Percentiles rank a stretch among this genome's conserved stretches.
Evolutionary conservation across 2,113 vertebrate species (phyloP).

Genomic region (Geococcyx californianus): DNA sequence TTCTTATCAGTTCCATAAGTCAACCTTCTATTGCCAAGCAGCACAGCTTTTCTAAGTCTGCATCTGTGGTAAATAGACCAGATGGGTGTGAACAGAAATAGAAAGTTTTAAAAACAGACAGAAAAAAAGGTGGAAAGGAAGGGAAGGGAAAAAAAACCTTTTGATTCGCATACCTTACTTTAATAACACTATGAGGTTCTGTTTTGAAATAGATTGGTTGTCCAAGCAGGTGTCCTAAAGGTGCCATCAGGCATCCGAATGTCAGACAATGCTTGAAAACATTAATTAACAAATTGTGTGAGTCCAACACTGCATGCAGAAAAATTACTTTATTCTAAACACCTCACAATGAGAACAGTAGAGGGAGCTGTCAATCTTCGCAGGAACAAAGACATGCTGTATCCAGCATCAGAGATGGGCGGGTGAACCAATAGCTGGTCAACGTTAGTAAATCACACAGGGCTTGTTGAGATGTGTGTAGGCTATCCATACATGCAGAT

Average conservation of each 20-base stretch:
- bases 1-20: conserved; percentile 34
- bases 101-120: conserved; percentile 17
- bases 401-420: neutral
- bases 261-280: conserved; percentile 42
- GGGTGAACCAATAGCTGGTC: neutral
- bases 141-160: neutral
- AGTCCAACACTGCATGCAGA: neutral
- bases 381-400: neutral
- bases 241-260: conserved; percentile 45
- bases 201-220: conserved; percentile 37
- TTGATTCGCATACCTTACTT: conserved; percentile 50
- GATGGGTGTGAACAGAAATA: conserved; percentile 63
- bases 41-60: conserved; percentile 40
- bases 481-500: neutral
- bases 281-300: conserved; percentile 60
- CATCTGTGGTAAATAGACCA: conserved; percentile 66
- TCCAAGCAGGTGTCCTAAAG: conserved; percentile 59
- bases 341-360: conserved; percentile 51
- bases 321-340: conserved; percentile 10
- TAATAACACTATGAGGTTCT: conserved; percentile 53
- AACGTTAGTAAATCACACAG: neutral
- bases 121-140: too few relatives aligned
- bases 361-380: conserved; percentile 75
- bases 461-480: neutral
- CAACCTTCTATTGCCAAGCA: conserved; percentile 36